Evolutionary conservation across 92 coral and sea anemone species (phyloP).

Genomic region (Plumapathes pennacea): DNA sequence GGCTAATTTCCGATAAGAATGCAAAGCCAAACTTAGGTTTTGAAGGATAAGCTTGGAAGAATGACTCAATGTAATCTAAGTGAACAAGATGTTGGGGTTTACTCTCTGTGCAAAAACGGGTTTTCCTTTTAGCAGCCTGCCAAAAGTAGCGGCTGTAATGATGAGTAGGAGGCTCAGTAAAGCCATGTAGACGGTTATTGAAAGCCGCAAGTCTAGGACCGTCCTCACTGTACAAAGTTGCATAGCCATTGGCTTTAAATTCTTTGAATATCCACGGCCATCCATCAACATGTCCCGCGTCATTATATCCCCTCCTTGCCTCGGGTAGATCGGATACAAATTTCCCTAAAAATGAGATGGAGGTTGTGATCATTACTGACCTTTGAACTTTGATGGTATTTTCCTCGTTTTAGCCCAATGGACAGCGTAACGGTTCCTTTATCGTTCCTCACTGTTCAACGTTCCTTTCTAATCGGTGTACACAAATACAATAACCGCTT

Average conservation of each 20-base stretch:
- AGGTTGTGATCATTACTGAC: too few species aligned
- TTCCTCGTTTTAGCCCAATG: too few species aligned
- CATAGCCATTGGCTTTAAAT: conserved; percentile 71
- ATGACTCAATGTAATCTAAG: conserved; percentile 80
- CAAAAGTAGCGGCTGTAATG: conserved; percentile 84
- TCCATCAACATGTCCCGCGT: conserved; percentile 59
- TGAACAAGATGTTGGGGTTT: conserved; percentile 82
- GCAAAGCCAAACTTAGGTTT: conserved; percentile 83
- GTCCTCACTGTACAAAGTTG: conserved; percentile 87
- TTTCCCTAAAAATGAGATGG: conserved; percentile 43
- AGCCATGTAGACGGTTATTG: conserved; percentile 81
- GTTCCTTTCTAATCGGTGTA: too few species aligned
- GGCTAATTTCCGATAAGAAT: conserved; percentile 69
- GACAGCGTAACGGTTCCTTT: too few species aligned
- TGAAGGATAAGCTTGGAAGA: conserved; percentile 67
- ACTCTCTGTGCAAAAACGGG: conserved; percentile 59
- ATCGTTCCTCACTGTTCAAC: too few species aligned
- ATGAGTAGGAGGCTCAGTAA: conserved; percentile 86
- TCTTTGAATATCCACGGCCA: conserved; percentile 95
- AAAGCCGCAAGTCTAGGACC: conserved; percentile 59
- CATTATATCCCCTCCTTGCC: conserved; percentile 72
- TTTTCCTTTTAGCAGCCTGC: conserved; percentile 69
- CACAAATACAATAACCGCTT: too few species aligned
- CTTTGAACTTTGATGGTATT: too few species aligned
- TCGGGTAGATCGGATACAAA: conserved; percentile 82